Evolutionary conservation across 2,113 vertebrate species (phyloP), one percentile per base, ranked within the genome.

Genomic region (Climacteris rufus): DNA sequence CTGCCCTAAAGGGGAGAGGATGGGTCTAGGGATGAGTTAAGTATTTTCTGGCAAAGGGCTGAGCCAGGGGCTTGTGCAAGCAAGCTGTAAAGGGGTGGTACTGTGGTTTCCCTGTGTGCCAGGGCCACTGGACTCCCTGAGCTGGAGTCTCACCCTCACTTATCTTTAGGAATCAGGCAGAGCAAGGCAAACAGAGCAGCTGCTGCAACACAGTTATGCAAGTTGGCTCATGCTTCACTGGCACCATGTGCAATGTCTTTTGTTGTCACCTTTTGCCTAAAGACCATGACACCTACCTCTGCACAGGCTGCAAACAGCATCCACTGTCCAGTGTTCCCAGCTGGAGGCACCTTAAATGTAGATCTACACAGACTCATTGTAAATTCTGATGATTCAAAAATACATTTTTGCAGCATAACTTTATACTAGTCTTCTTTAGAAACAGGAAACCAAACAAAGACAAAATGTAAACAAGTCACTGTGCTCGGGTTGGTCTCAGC

Each of bases 171-270:
- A 70, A 52, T 14, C 3, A 2, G 42, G 47, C 56, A 82, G 27
- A 91, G 31, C 79, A 82, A 47, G 9, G 8, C 66, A 93, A 68
- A 60, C 33, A 85, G 70, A 86, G 37, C 71, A 39, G 15, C 44
- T 85, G 78, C 37, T 85, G 45, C 60, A 88, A 74, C n/a, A 33
- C 4, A 9, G 45, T 74, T 93, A 35, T 6, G 50, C 80, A 86
- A 89, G 56, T 33, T 2, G 0, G 15, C 33, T 50, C 0, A 0
- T 54, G 25, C 30, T 80, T 89, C 22, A 10, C 33, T 54, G 47
- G 28, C 15, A 13, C 11, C 10, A 9, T 1, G 20, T 45, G 47
- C 27, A 30, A 22, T 59, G 33, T 57, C 54, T 80, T 70, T 33
- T 53, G 25, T 68, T 91, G 40, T 56, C 44, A 33, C 15, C 33